Evolutionary conservation across 1,140 invertebrate species (phyloP).

Genomic region (Drosophila micromelanica): DNA sequence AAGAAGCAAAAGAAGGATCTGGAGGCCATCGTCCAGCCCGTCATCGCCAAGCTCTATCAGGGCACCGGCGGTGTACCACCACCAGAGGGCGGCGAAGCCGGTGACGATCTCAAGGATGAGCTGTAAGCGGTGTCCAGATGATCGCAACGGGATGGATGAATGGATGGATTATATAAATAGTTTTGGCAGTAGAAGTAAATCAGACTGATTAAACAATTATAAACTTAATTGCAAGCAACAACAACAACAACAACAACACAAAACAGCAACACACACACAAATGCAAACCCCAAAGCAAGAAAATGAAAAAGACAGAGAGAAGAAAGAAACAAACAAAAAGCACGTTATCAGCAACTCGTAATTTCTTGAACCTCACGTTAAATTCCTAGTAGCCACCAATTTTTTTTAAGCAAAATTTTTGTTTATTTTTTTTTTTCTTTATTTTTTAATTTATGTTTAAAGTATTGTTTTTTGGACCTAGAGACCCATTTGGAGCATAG

Average conservation of each 20-base stretch:
- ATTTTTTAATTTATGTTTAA: constrained; percentile 41
- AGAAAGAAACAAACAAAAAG: constrained; percentile 4
- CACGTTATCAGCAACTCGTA: constrained; percentile 34
- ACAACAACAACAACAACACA: constrained; percentile 35
- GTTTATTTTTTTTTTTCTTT: constrained; percentile 36
- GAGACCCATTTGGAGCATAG: constrained; percentile 8
- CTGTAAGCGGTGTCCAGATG: constrained; percentile 87
- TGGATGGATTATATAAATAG: constrained; percentile 58
- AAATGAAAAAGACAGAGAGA: constrained; percentile 14
- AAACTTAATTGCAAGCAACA: constrained; percentile 46
- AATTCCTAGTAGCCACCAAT: constrained; percentile 29
- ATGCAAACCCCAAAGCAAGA: constrained; percentile 22
- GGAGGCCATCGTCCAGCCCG: constrained; percentile 97
- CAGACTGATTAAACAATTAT: constrained; percentile 76
- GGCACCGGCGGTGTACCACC: constrained; percentile 89
- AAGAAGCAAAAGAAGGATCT: constrained; percentile 99
- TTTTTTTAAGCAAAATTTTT: constrained; percentile 6
- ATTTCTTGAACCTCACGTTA: constrained; percentile 18
- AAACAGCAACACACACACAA: constrained; percentile 22
- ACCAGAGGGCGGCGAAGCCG: constrained; percentile 87
- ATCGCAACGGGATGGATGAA: constrained; percentile 1
- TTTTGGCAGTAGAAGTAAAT: constrained; percentile 60
- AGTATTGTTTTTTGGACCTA: constrained; percentile 36
- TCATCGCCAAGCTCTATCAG: constrained; percentile 98
- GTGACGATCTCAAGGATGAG: constrained; percentile 94